Conservation (phyloP, 1,140 invertebrate species). For the Telenomus remus region DNA sequence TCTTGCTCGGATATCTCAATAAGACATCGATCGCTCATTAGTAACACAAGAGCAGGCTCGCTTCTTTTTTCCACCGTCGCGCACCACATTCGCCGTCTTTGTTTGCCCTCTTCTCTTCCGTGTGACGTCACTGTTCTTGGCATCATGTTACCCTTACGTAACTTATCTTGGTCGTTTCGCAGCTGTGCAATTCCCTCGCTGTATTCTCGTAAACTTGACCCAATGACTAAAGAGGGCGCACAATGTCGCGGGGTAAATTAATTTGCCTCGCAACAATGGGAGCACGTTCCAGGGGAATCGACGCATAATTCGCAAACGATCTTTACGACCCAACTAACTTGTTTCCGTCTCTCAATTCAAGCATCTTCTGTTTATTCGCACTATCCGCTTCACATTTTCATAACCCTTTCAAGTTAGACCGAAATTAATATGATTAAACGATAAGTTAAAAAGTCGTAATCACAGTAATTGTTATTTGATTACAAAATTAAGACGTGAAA, state of each 20-base stretch:
- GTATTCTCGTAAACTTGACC: constrained; percentile 45
- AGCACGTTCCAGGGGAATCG: constrained; percentile 7
- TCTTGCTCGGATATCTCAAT: constrained; percentile 61
- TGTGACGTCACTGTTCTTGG: constrained; percentile 40
- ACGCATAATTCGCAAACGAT: constrained; percentile 14
- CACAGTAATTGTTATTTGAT: too few relatives aligned
- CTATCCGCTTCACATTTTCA: too few relatives aligned
- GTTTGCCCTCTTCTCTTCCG: constrained; percentile 12
- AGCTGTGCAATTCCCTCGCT: constrained; percentile 31
- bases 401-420: too few relatives aligned
- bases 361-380: constrained; percentile 1
- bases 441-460: too few relatives aligned
- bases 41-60: constrained; percentile 59
- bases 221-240: constrained; percentile 37
- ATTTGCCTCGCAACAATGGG: constrained; percentile 17
- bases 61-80: constrained; percentile 26
- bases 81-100: constrained; percentile 15
- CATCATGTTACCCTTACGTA: constrained; percentile 50
- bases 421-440: too few relatives aligned
- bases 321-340: constrained; percentile 2
- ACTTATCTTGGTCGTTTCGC: constrained; percentile 39
- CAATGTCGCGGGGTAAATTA: constrained; percentile 29
- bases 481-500: too few relatives aligned
- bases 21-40: constrained; percentile 68
- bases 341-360: too few relatives aligned